Percentiles rank a stretch among this genome's conserved stretches.
Conservation (phyloP, 2,888 invertebrate species). For the Xylocampa areola region DNA sequence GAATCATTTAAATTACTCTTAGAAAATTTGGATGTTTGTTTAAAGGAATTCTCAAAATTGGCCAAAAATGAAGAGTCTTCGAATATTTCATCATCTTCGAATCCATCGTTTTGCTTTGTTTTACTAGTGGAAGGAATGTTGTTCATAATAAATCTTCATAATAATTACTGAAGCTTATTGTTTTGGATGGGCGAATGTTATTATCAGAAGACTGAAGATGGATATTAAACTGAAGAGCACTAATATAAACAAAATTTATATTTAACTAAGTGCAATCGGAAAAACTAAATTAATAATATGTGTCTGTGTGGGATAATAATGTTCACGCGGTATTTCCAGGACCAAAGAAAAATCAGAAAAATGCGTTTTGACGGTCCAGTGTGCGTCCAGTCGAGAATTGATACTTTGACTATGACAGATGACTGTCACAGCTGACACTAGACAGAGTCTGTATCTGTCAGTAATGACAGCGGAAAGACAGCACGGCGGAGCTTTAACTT, state of each 20-base stretch:
- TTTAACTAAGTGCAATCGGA: not conserved
- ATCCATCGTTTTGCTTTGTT: constrained; percentile 62
- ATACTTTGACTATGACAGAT: too few species aligned
- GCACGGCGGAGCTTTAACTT: too few species aligned
- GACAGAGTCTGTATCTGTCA: too few species aligned
- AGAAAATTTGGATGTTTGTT: constrained; percentile 65
- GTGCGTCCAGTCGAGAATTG: too few species aligned
- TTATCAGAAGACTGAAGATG: not conserved
- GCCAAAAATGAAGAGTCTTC: constrained; percentile 81
- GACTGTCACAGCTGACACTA: too few species aligned
- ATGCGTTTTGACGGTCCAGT: too few species aligned
- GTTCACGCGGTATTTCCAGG: too few species aligned
- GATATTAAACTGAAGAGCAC: not conserved
- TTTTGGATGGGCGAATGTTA: too few species aligned
- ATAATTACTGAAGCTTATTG: constrained; percentile 7
- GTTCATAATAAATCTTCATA: constrained; percentile 60
- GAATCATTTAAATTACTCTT: constrained; percentile 68
- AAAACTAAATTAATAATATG: too few species aligned
- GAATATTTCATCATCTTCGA: constrained; percentile 80
- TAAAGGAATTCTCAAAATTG: constrained; percentile 76
- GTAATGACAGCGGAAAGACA: too few species aligned
- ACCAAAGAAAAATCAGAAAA: too few species aligned
- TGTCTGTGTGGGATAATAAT: too few species aligned
- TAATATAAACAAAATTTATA: not conserved
- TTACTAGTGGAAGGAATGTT: constrained; percentile 58